These are phyloP conservation scores for Meiosimyza platycephala DNA, from an alignment of 2,888 invertebrate species.

Conservation along the genomic window DNA sequence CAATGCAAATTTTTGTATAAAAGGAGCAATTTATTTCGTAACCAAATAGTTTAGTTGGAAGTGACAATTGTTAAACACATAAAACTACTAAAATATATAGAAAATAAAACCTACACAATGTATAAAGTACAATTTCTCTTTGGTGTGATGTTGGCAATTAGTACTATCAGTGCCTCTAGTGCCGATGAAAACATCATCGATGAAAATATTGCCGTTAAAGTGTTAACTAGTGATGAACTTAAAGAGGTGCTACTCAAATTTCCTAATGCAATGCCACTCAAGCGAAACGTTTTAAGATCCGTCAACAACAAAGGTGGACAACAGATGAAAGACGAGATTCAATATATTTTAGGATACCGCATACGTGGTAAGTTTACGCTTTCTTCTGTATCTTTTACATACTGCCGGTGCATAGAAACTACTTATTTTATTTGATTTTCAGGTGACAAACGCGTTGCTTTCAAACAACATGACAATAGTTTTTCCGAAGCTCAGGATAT, in stretches of 20 bases:
- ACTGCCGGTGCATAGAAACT: too few species aligned
- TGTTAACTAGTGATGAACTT: constrained; percentile 25
- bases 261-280: constrained; percentile 25
- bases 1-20: too few species aligned
- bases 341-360: constrained; percentile 33
- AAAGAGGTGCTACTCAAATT: constrained; percentile 12
- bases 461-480: constrained; percentile 33
- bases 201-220: constrained; percentile 21
- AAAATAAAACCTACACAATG: too few species aligned
- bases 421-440: neutral
- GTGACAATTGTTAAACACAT: too few species aligned
- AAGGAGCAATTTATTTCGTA: too few species aligned
- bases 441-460: constrained; percentile 45
- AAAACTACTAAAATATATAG: too few species aligned
- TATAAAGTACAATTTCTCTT: too few species aligned
- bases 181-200: too few species aligned
- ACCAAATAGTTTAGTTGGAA: too few species aligned
- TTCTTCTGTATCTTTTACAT: neutral
- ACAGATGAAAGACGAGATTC: constrained; percentile 8
- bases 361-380: constrained; percentile 13
- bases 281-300: constrained; percentile 10
- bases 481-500: constrained; percentile 43
- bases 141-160: too few species aligned
- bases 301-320: neutral
- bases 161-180: too few species aligned